Conservation (phyloP, 1,140 invertebrate species). For the Rhyacophila brunnea region DNA sequence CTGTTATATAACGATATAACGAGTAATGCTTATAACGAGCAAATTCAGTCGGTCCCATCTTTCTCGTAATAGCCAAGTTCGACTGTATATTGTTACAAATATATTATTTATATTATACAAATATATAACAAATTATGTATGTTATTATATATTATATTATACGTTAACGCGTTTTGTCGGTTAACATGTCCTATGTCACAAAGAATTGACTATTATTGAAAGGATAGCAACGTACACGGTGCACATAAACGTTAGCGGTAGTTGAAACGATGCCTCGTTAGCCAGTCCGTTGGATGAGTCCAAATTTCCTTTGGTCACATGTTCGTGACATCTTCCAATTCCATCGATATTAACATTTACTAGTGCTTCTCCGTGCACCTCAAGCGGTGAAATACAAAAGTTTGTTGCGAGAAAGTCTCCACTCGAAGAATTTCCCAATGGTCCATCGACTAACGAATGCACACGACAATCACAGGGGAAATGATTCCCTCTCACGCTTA, state of each 20-base stretch:
- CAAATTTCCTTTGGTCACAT: conserved; percentile 32
- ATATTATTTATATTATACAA: too few relatives aligned
- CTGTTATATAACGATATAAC: too few relatives aligned
- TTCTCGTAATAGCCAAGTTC: too few relatives aligned
- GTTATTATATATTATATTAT: too few relatives aligned
- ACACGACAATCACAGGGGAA: conserved; percentile 83
- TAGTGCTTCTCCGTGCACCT: conserved; percentile 74
- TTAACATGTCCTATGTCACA: conserved; percentile 19
- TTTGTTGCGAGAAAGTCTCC: conserved; percentile 72
- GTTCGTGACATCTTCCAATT: conserved; percentile 32
- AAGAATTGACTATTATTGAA: conserved; percentile 20
- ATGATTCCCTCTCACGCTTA: conserved; percentile 72
- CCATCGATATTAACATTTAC: conserved; percentile 46
- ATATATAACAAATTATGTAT: too few relatives aligned
- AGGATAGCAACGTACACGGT: conserved; percentile 9
- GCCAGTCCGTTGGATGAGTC: conserved; percentile 29
- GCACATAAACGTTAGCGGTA: conserved; percentile 10
- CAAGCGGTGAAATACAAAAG: conserved; percentile 80
- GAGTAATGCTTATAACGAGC: too few relatives aligned
- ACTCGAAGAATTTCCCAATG: conserved; percentile 64
- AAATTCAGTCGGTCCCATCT: too few relatives aligned
- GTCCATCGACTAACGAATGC: conserved; percentile 69
- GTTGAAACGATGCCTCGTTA: conserved; percentile 15
- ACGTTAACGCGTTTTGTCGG: too few relatives aligned
- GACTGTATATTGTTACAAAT: too few relatives aligned